Percentiles rank a stretch among this genome's conserved stretches.
phyloP scores from a whole-genome alignment of 2,888 invertebrate species.

The Chymomyza fuscimana region DNA sequence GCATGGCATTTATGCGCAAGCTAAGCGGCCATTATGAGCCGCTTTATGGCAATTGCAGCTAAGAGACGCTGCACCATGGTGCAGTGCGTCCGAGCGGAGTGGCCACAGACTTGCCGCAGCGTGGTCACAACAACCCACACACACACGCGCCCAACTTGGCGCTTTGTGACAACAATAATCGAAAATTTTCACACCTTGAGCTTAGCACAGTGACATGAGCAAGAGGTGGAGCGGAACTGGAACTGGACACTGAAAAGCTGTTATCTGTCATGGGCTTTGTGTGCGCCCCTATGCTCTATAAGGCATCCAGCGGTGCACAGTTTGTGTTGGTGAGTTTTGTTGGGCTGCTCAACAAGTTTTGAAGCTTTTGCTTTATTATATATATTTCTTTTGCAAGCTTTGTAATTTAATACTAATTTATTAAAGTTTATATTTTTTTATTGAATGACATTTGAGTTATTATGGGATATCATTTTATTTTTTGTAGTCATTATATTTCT shows the following conservation, averaged over 20 bases:
- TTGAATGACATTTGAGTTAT: constrained; percentile 24
- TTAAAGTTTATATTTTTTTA: constrained; percentile 59
- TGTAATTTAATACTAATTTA: constrained; percentile 75
- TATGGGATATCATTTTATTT: constrained; percentile 46
- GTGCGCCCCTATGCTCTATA: constrained; percentile 37
- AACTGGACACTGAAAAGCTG: constrained; percentile 41
- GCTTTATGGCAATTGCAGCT: constrained; percentile 67
- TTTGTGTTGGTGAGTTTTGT: constrained; percentile 20
- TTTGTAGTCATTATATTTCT: constrained; percentile 38
- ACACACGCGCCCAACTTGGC: neutral
- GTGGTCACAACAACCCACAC: constrained; percentile 6
- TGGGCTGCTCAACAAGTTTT: constrained; percentile 59
- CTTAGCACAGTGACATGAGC: constrained; percentile 59
- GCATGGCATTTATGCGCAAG: constrained; percentile 66
- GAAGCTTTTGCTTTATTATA: constrained; percentile 9
- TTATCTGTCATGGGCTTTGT: constrained; percentile 50
- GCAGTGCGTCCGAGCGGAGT: constrained; percentile 26
- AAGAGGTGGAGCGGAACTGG: constrained; percentile 23
- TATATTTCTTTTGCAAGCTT: constrained; percentile 21
- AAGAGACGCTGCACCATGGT: constrained; percentile 50
- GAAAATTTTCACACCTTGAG: constrained; percentile 76
- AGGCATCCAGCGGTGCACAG: constrained; percentile 54
- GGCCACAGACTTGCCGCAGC: neutral
- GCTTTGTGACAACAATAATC: constrained; percentile 66
- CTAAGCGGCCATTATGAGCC: constrained; percentile 67